Percentiles rank a stretch among this genome's conserved stretches.
Conservation (phyloP, 92 coral and sea anemone species). For the Actinostola sp. region DNA sequence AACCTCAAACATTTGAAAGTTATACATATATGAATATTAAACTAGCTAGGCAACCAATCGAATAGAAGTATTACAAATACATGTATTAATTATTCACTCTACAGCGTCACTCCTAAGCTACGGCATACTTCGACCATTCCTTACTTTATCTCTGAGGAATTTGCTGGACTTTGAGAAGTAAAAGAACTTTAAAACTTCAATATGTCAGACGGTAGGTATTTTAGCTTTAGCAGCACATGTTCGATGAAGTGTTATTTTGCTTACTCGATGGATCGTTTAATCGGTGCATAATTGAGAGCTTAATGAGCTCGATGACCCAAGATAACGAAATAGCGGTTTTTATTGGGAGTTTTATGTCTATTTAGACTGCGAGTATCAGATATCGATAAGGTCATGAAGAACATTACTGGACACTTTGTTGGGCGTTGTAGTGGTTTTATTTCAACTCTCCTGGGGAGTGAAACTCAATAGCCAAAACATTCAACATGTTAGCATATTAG, state of each 20-base stretch:
- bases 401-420: neutral
- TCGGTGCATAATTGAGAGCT: neutral
- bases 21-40: neutral
- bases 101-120: conserved; percentile 54
- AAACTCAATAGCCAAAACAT: too few relatives aligned
- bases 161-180: neutral
- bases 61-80: neutral
- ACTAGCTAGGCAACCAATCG: conserved; percentile 23
- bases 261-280: conserved; percentile 3
- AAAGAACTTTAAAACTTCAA: neutral
- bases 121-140: neutral
- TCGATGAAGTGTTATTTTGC: conserved; percentile 15
- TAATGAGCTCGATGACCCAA: neutral
- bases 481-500: too few relatives aligned
- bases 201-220: conserved; percentile 29
- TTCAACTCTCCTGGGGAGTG: too few relatives aligned
- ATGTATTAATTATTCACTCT: conserved; percentile 19
- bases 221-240: neutral
- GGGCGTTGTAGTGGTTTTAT: neutral
- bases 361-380: neutral
- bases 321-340: neutral
- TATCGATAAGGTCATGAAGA: neutral
- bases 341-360: neutral
- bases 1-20: neutral
- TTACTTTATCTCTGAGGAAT: neutral